Conservation (phyloP, 2,797 vertebrate species). For the Meriones psammophilus region DNA sequence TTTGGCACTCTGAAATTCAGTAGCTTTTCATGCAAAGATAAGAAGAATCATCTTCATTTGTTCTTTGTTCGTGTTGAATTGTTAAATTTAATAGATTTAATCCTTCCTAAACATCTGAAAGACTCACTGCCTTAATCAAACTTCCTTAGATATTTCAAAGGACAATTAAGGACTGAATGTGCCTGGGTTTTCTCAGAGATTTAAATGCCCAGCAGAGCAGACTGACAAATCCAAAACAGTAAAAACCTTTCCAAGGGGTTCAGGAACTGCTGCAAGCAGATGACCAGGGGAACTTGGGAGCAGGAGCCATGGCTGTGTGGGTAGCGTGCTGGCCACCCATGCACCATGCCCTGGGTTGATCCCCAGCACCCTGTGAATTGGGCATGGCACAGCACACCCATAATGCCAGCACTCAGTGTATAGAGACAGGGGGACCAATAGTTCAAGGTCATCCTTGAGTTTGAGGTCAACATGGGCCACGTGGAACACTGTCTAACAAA, state of each 20-base stretch:
- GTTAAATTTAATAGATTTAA: conserved; percentile 56
- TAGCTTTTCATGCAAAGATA: conserved; percentile 59
- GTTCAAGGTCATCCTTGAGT: neutral
- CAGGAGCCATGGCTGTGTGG: neutral
- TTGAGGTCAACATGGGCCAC: neutral
- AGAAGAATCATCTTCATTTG: conserved; percentile 57
- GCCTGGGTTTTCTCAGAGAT: conserved; percentile 60
- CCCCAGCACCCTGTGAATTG: neutral
- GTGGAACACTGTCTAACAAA: neutral
- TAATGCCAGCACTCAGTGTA: neutral
- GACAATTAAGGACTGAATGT: conserved; percentile 67
- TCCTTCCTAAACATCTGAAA: conserved; percentile 64
- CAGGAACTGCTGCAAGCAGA: neutral
- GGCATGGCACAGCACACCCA: too few species aligned
- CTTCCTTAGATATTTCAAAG: conserved; percentile 70
- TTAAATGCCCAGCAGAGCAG: conserved; percentile 57
- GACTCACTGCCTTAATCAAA: conserved; percentile 64
- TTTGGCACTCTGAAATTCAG: conserved; percentile 42
- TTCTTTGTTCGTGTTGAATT: conserved; percentile 60
- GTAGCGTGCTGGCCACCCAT: neutral
- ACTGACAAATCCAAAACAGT: conserved; percentile 62
- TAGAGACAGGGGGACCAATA: neutral
- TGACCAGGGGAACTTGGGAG: neutral
- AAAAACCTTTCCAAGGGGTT: conserved; percentile 51
- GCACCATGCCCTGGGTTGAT: neutral